These are phyloP conservation scores for Piaya cayana DNA, from an alignment of 2,113 vertebrate species.

Conservation along the genomic window DNA sequence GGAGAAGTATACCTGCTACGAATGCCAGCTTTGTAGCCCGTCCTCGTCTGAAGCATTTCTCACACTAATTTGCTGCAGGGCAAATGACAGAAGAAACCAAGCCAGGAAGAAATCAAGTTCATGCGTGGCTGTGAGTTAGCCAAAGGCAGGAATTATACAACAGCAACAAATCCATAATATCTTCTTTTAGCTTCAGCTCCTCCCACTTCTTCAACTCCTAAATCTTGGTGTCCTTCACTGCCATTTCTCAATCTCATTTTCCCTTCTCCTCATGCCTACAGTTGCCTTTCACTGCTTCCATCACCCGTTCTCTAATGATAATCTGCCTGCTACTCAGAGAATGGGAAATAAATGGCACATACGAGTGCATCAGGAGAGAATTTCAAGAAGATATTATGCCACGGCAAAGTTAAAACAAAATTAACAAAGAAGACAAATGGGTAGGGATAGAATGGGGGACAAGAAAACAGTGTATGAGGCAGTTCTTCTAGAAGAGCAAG, in stretches of 20 bases:
- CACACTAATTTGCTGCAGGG: background rate
- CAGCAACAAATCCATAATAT: background rate
- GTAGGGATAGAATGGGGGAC: background rate
- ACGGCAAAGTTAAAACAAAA: background rate
- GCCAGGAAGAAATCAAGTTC: background rate
- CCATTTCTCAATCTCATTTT: background rate
- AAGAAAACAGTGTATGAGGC: background rate
- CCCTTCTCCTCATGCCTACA: background rate
- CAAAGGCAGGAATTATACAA: background rate
- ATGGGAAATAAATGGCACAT: accelerated
- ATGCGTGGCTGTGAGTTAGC: background rate
- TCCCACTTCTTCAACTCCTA: background rate
- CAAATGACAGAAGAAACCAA: background rate
- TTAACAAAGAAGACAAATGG: background rate
- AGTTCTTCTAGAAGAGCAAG: background rate
- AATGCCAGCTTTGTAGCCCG: background rate
- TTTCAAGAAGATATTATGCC: background rate
- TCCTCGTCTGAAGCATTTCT: background rate
- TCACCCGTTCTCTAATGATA: background rate
- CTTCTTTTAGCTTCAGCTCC: background rate
- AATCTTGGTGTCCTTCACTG: background rate
- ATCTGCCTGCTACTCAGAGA: background rate
- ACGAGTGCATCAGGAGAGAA: background rate
- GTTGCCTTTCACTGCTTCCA: background rate
- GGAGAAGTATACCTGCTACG: background rate